Evolutionary conservation across 2,797 vertebrate genomes (phyloP).

Genomic region (Lagothrix lagotricha): DNA sequence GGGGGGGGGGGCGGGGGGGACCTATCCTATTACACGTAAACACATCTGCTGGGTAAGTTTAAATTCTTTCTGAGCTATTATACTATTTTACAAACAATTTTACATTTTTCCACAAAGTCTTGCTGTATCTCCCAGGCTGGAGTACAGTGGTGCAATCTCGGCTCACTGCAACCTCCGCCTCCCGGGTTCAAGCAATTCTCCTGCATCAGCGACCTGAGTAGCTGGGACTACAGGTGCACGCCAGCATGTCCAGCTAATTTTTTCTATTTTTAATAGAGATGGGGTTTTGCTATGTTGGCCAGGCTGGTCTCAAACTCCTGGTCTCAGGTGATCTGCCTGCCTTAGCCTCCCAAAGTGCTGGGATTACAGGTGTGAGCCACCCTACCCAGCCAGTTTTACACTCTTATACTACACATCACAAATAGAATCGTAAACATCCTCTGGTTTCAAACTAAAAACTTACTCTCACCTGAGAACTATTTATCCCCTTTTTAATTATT

Average conservation of each 20-base stretch:
- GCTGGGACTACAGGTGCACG: too few relatives aligned
- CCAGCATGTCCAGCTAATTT: too few relatives aligned
- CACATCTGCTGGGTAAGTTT: background rate
- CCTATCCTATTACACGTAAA: background rate
- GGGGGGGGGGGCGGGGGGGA: too few relatives aligned
- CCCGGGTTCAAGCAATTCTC: too few relatives aligned
- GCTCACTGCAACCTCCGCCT: too few relatives aligned
- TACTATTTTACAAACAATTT: background rate
- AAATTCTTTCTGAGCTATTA: background rate
- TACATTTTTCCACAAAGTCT: background rate
- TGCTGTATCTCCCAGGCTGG: background rate
- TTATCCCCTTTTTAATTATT: conserved; percentile 9
- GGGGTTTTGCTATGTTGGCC: too few relatives aligned
- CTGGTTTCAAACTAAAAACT: conserved; percentile 28
- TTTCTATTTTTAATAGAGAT: too few relatives aligned
- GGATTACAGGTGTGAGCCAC: too few relatives aligned
- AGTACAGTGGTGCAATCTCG: background rate
- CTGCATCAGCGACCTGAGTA: too few relatives aligned
- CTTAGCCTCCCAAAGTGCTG: too few relatives aligned
- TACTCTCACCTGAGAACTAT: background rate
- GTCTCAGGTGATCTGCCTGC: too few relatives aligned
- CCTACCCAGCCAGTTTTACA: background rate
- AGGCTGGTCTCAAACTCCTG: too few relatives aligned
- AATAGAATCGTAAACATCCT: background rate
- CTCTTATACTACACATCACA: background rate